Conservation (phyloP, 37 sponge, comb jelly and placozoan genomes). For the Oopsacas minuta region DNA sequence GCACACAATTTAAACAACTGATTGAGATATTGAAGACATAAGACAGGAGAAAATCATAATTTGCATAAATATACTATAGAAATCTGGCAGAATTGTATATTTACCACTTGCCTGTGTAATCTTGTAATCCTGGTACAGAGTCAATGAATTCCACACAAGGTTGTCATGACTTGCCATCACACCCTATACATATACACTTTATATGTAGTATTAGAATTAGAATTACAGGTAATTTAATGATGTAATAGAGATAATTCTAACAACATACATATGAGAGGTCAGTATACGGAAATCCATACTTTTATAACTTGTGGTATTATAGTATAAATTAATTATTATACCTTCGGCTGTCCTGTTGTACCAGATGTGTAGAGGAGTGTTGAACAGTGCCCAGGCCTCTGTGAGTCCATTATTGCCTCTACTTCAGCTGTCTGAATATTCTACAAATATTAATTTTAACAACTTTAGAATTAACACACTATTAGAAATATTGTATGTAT, state of each 20-base stretch:
- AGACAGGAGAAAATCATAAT: too few species aligned
- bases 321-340: too few species aligned
- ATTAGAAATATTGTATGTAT: background rate
- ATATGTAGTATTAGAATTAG: too few species aligned
- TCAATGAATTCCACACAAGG: constrained; percentile 57
- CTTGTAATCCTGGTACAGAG: background rate
- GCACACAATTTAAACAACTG: too few species aligned
- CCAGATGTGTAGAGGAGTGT: constrained; percentile 84
- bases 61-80: too few species aligned
- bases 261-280: too few species aligned
- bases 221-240: too few species aligned
- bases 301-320: too few species aligned
- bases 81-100: background rate
- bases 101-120: background rate
- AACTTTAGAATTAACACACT: background rate
- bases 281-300: too few species aligned
- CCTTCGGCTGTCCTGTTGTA: constrained; percentile 79
- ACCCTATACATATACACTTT: constrained; percentile 47
- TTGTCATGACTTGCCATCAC: constrained; percentile 93
- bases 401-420: constrained; percentile 61
- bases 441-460: constrained; percentile 11
- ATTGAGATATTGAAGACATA: too few species aligned
- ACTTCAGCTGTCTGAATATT: constrained; percentile 66
- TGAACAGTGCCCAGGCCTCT: constrained; percentile 73
- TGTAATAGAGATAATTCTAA: too few species aligned